Conservation (phyloP, 2,797 vertebrate species). For the Sarcoramphus papa region DNA sequence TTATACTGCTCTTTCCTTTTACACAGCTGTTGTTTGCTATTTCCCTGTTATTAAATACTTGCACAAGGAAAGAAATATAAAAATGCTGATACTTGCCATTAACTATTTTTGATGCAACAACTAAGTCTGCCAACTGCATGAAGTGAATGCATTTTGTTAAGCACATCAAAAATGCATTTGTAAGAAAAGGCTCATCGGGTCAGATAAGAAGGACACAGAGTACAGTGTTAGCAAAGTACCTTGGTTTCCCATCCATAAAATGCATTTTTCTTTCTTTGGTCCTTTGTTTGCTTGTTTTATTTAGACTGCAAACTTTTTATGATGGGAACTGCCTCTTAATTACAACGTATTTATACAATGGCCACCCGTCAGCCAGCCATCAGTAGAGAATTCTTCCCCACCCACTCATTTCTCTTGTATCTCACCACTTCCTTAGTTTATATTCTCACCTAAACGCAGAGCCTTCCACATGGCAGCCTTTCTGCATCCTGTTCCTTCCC, state of each 20-base stretch:
- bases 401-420: not conserved
- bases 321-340: not conserved
- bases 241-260: not conserved
- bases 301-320: constrained; percentile 5
- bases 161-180: constrained; percentile 61
- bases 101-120: constrained; percentile 69
- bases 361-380: not conserved
- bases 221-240: not conserved
- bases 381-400: not conserved
- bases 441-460: not conserved
- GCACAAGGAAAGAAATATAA: constrained; percentile 66
- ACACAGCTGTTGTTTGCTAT: constrained; percentile 68
- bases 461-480: not conserved
- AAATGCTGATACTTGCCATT: constrained; percentile 68
- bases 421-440: not conserved
- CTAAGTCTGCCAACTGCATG: constrained; percentile 61
- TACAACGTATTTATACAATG: not conserved
- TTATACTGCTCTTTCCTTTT: constrained; percentile 61
- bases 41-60: constrained; percentile 67
- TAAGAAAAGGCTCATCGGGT: constrained; percentile 39
- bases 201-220: constrained; percentile 21
- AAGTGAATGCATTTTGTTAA: constrained; percentile 68
- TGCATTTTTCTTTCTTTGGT: not conserved
- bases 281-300: constrained; percentile 12
- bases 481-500: not conserved